Evolutionary conservation across 1,140 invertebrate genomes (phyloP).

Genomic region (Orchestia grillus): DNA sequence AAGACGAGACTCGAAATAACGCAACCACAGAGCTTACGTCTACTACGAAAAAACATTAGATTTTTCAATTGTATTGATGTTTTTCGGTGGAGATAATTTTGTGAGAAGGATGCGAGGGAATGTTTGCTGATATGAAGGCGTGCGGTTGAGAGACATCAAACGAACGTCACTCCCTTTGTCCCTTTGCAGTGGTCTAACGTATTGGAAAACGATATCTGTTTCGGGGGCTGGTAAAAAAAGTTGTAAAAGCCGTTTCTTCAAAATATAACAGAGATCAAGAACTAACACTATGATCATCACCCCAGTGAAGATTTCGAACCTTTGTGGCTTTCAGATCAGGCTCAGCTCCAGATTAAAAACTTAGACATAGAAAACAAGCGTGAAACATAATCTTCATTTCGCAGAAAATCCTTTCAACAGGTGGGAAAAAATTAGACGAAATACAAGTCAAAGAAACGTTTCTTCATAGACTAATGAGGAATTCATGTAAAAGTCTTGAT

Average conservation of each 20-base stretch:
- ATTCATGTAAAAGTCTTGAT: no score
- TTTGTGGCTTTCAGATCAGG: background rate
- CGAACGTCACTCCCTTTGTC: slow-evolving; percentile 26
- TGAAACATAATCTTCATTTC: background rate
- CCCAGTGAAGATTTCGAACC: background rate
- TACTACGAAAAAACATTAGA: background rate
- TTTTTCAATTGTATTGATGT: slow-evolving; percentile 19
- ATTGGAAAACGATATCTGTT: slow-evolving; percentile 56
- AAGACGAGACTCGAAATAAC: slow-evolving; percentile 4
- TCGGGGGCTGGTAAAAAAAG: background rate
- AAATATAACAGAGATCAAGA: slow-evolving; percentile 19
- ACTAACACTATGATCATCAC: background rate
- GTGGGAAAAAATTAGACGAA: background rate
- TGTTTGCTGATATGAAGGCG: background rate
- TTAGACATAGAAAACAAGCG: background rate
- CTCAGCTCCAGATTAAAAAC: background rate
- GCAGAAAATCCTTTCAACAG: background rate
- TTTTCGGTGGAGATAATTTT: slow-evolving; percentile 6
- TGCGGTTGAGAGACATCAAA: slow-evolving; percentile 29
- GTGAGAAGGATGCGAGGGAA: slow-evolving; percentile 15
- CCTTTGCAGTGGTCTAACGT: slow-evolving; percentile 50
- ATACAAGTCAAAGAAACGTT: no score
- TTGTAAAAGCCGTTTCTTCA: slow-evolving; percentile 16
- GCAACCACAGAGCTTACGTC: background rate
- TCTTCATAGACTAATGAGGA: background rate